phyloP scores from a whole-genome alignment of 2,888 invertebrate genomes.

The Mesorhabditis spiculigera region DNA sequence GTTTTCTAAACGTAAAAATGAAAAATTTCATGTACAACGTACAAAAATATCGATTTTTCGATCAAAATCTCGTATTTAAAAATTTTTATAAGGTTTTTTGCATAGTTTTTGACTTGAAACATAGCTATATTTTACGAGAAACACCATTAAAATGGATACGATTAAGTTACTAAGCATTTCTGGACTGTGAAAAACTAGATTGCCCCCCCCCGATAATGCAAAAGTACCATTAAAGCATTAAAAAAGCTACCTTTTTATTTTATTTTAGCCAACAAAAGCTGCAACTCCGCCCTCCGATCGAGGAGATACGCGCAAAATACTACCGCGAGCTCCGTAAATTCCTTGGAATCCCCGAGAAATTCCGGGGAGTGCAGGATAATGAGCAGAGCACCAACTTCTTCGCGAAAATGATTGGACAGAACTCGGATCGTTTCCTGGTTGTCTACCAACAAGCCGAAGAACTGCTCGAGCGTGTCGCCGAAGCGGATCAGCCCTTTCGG shows the following conservation, averaged over 20 bases:
- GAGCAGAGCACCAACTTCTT: slow-evolving; percentile 65
- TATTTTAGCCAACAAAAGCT: slow-evolving; percentile 66
- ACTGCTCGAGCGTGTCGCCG: slow-evolving; percentile 70
- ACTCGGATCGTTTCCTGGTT: slow-evolving; percentile 73
- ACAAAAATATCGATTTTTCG: no score
- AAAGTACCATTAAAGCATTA: no score
- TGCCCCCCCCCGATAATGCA: no score
- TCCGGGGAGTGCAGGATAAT: slow-evolving; percentile 68
- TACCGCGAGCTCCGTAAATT: slow-evolving; percentile 81
- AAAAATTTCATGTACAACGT: no score
- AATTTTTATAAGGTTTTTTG: background rate
- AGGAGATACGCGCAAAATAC: slow-evolving; percentile 81
- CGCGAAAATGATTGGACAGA: slow-evolving; percentile 71
- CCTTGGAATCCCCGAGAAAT: slow-evolving; percentile 80
- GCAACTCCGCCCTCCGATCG: slow-evolving; percentile 75
- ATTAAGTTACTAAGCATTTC: no score
- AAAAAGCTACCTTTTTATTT: background rate
- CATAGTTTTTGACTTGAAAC: background rate
- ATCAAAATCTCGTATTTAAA: background rate
- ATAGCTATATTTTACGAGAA: no score
- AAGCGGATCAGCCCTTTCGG: slow-evolving; percentile 66
- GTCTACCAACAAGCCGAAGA: slow-evolving; percentile 74
- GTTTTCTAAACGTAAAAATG: no score
- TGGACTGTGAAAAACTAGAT: no score
- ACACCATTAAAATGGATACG: no score